Percentiles rank a stretch among this genome's conserved stretches.
Evolutionary conservation across 2,888 invertebrate species (phyloP).

Genomic region (Caenorhabditis sp.): DNA sequence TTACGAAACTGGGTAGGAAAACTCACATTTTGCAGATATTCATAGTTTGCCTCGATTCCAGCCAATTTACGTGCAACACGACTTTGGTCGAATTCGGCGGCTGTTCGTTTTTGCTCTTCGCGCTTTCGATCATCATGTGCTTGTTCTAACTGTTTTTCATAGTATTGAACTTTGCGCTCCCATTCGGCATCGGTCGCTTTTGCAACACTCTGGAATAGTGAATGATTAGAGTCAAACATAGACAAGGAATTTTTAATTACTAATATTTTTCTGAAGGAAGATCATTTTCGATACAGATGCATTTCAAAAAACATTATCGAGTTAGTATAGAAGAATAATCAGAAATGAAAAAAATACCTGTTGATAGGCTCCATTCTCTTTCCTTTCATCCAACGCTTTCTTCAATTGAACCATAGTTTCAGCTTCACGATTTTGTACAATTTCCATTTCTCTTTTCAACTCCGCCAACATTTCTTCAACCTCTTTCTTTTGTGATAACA

Average conservation of each 20-base stretch:
- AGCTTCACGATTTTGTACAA: constrained; percentile 27
- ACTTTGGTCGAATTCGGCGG: constrained; percentile 42
- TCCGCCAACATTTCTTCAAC: constrained; percentile 25
- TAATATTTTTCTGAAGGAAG: no score
- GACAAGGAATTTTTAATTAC: no score
- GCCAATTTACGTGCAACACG: constrained; percentile 36
- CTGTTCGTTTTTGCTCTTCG: constrained; percentile 37
- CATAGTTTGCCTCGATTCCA: constrained; percentile 37
- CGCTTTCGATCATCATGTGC: constrained; percentile 34
- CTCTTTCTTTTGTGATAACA: constrained; percentile 32
- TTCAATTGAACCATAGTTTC: constrained; percentile 80
- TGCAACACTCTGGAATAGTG: constrained; percentile 16
- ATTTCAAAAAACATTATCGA: no score
- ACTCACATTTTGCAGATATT: constrained; percentile 37
- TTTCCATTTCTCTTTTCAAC: constrained; percentile 27
- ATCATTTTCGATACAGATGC: no score
- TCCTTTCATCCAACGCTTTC: constrained; percentile 76
- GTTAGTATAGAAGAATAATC: no score
- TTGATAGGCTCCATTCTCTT: constrained; percentile 51
- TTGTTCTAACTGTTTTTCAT: constrained; percentile 51
- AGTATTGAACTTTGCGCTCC: constrained; percentile 81
- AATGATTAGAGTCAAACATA: not conserved
- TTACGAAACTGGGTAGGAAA: no score
- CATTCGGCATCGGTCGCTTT: constrained; percentile 78
- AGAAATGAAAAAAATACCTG: not conserved